Evolutionary conservation across 1,140 invertebrate species (phyloP).

Genomic region (Telenomus remus): DNA sequence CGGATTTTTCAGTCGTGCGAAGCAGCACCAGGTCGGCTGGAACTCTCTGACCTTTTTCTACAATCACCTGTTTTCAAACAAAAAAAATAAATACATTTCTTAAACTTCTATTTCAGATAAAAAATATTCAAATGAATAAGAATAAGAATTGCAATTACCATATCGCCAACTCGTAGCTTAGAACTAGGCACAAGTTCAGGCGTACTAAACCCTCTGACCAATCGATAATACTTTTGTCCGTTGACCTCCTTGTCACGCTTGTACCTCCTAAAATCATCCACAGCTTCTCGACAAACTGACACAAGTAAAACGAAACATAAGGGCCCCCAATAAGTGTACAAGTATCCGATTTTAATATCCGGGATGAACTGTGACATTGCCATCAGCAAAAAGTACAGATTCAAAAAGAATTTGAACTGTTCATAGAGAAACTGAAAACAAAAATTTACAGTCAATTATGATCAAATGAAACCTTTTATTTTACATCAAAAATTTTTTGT

Average conservation of each 20-base stretch:
- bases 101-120: no score
- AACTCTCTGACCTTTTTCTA: slow-evolving; percentile 95
- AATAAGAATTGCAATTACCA: slow-evolving; percentile 74
- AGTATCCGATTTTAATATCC: slow-evolving; percentile 95
- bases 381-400: slow-evolving; percentile 99
- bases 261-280: slow-evolving; percentile 95
- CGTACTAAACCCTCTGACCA: slow-evolving; percentile 76
- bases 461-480: no score
- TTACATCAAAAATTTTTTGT: no score
- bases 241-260: slow-evolving; percentile 97
- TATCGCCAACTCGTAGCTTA: slow-evolving; percentile 85
- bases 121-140: no score
- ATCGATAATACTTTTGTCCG: slow-evolving; percentile 87
- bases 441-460: slow-evolving; percentile 29
- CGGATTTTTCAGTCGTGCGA: slow-evolving; percentile 94
- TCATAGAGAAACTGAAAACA: slow-evolving; percentile 90
- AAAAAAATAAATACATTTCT: no score
- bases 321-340: slow-evolving; percentile 99
- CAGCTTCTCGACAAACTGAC: slow-evolving; percentile 95
- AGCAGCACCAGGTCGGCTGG: slow-evolving; percentile 97
- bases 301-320: slow-evolving; percentile 96
- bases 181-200: slow-evolving; percentile 79
- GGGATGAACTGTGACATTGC: slow-evolving; percentile 98
- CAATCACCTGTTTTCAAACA: slow-evolving; percentile 76
- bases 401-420: slow-evolving; percentile 99